Evolutionary conservation across 2,113 vertebrate genomes (phyloP).

Genomic region (Heterochromis multidens): DNA sequence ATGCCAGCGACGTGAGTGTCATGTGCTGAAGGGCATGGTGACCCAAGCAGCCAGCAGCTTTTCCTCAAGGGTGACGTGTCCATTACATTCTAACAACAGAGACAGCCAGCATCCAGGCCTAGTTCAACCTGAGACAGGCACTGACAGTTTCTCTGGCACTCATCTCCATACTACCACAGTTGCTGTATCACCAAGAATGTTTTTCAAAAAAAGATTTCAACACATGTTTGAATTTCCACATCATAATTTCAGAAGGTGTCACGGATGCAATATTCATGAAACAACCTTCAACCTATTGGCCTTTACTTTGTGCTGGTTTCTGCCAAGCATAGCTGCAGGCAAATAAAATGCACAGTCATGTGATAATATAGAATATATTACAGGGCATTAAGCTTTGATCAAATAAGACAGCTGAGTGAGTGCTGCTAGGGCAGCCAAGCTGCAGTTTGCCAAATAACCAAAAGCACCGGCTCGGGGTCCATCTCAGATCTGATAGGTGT

Average conservation of each 20-base stretch:
- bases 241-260: constrained; percentile 27
- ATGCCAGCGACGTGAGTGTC: constrained; percentile 42
- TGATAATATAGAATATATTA: constrained; percentile 40
- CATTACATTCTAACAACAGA: constrained; percentile 59
- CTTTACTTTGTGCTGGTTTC: constrained; percentile 30
- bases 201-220: constrained; percentile 10
- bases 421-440: background rate
- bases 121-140: constrained; percentile 20
- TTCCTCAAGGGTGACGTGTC: constrained; percentile 57
- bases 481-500: background rate
- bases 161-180: background rate
- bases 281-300: constrained; percentile 44
- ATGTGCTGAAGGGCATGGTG: constrained; percentile 58
- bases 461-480: background rate
- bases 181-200: background rate
- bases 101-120: constrained; percentile 29
- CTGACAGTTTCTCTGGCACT: constrained; percentile 25
- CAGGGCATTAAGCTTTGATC: constrained; percentile 9
- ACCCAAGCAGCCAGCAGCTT: constrained; percentile 53
- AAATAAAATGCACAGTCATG: constrained; percentile 53
- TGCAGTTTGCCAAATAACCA: background rate
- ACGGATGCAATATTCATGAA: constrained; percentile 36
- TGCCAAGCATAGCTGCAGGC: constrained; percentile 38
- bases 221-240: constrained; percentile 33
- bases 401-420: constrained; percentile 21